Conservation (phyloP, 1,140 invertebrate genomes). For the Caenorhabditis tropicalis region DNA sequence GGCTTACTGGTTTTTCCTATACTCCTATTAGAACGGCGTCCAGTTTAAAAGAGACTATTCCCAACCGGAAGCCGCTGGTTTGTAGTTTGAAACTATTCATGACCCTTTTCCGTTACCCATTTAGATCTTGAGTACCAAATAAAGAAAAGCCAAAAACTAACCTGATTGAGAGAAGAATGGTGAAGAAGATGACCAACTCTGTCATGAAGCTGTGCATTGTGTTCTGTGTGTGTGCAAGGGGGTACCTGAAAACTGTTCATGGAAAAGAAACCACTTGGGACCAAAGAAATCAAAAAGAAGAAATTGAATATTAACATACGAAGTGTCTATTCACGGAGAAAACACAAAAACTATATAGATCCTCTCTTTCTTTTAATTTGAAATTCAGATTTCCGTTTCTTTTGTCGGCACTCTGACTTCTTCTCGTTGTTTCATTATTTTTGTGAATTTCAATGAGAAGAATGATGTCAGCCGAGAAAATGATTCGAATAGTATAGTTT, state of each 20-base stretch:
- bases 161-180: background rate
- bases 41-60: too few relatives aligned
- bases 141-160: background rate
- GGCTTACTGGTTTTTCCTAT: too few relatives aligned
- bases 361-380: background rate
- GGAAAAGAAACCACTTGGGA: background rate
- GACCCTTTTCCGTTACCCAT: too few relatives aligned
- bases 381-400: background rate
- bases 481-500: background rate
- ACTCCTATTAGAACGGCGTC: too few relatives aligned
- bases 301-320: too few relatives aligned
- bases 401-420: background rate
- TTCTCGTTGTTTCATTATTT: too few relatives aligned
- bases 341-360: background rate
- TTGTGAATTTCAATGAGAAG: too few relatives aligned
- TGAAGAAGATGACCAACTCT: constrained; percentile 13
- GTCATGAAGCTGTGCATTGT: background rate
- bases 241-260: background rate
- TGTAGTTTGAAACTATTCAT: too few relatives aligned
- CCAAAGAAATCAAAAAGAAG: background rate
- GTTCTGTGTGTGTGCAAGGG: background rate
- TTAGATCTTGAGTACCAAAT: too few relatives aligned
- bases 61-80: too few relatives aligned
- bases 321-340: background rate
- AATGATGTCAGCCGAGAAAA: background rate